Evolutionary conservation across 2,888 invertebrate genomes (phyloP).

Genomic region (Steromphala cineraria): DNA sequence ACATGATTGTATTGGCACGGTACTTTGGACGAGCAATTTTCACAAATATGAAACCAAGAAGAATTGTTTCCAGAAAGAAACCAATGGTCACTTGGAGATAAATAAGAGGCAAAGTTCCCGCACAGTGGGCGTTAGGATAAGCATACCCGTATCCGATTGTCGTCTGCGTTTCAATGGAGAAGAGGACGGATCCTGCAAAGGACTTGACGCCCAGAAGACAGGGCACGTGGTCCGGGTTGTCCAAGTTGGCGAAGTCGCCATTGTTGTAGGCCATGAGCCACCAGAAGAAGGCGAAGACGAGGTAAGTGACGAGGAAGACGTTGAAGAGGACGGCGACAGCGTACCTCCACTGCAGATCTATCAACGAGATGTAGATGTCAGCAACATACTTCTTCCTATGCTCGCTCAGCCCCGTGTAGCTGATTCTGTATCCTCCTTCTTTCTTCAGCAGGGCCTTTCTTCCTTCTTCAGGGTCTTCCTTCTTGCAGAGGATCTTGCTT

Average conservation of each 20-base stretch:
- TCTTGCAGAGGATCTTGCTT: neutral
- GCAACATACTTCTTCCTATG: constrained; percentile 78
- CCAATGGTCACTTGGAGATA: constrained; percentile 87
- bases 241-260: constrained; percentile 70
- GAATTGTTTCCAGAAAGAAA: constrained; percentile 84
- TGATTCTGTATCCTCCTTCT: constrained; percentile 96
- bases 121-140: constrained; percentile 92
- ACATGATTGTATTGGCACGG: constrained; percentile 89
- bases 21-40: constrained; percentile 96
- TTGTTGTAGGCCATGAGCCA: constrained; percentile 72
- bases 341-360: constrained; percentile 91
- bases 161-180: constrained; percentile 97
- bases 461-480: constrained; percentile 74
- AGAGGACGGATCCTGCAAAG: constrained; percentile 94
- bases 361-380: constrained; percentile 94
- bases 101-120: constrained; percentile 90
- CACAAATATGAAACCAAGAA: constrained; percentile 89
- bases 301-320: constrained; percentile 90
- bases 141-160: constrained; percentile 93
- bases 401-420: constrained; percentile 93
- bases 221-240: constrained; percentile 70
- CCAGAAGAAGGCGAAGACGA: constrained; percentile 83
- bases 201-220: constrained; percentile 84
- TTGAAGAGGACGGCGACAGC: constrained; percentile 92
- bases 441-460: constrained; percentile 81